Evolutionary conservation across 2,113 vertebrate species (phyloP).

Genomic region (Hipposideros armiger): DNA sequence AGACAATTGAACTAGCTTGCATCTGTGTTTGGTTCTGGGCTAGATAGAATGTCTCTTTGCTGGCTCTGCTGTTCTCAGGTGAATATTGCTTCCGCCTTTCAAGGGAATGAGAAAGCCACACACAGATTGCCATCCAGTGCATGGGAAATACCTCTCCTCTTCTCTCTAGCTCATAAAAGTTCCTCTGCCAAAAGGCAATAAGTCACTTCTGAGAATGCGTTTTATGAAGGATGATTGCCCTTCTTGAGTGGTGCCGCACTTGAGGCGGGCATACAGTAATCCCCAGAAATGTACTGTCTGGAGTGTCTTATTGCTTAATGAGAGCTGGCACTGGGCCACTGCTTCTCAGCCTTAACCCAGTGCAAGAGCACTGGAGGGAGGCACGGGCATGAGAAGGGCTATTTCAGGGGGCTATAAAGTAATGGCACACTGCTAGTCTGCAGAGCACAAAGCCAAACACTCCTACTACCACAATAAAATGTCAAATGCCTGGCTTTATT

Average conservation of each 20-base stretch:
- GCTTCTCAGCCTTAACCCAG: conserved; percentile 62
- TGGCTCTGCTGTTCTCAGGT: neutral
- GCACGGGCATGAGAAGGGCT: neutral
- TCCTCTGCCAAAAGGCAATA: conserved; percentile 57
- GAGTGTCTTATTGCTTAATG: conserved; percentile 70
- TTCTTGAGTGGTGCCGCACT: conserved; percentile 40
- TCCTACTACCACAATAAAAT: neutral
- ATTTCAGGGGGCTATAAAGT: conserved; percentile 30
- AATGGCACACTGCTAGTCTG: conserved; percentile 14
- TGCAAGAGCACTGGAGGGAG: conserved; percentile 25
- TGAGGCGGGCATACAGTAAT: conserved; percentile 59
- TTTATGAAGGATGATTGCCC: conserved; percentile 75
- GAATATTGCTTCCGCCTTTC: neutral
- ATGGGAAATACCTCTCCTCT: neutral
- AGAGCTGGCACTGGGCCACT: conserved; percentile 54
- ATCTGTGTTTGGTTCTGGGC: rapidly evolving
- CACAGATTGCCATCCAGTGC: neutral
- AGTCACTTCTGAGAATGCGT: conserved; percentile 71
- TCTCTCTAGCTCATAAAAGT: conserved; percentile 40
- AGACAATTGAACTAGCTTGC: neutral
- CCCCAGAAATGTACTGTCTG: conserved; percentile 67
- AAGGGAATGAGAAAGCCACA: conserved; percentile 32
- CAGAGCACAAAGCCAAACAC: conserved; percentile 32
- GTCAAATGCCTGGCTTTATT: neutral
- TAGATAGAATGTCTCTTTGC: neutral